Base-by-base conservation (phyloP, 1,140 invertebrate species). In the Reticulitermes speratus region DNA sequence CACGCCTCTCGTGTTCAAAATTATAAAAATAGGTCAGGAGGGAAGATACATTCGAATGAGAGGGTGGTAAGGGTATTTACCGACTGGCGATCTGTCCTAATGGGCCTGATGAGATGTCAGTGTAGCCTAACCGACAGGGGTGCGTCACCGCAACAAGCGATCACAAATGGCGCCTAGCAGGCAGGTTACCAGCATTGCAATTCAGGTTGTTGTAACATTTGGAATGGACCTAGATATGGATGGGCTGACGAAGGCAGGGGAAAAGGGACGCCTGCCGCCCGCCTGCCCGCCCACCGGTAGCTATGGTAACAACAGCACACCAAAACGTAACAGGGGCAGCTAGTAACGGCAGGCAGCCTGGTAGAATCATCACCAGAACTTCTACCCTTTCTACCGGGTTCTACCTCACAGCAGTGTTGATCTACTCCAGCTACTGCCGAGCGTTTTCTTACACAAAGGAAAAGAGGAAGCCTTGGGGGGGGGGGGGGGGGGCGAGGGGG, bases 181-280 rank as follows among this genome's bases (percentile, higher is more conserved):
- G n/a, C n/a, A 75, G 3, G 25, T n/a, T n/a, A n/a, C 14, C 30
- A 30, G 8, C n/a, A 75, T 3, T 38, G 38, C n/a, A 30, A 30
- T 75, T 75, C 65, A 75, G 65, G 25, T 75, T 75, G 65, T 75
- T 75, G 65, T 75, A 75, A 75, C 65, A 75, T 75, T 75, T 75
- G 65, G 65, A 75, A 25, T 7, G 65, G 65, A 30, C 65, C 65
- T 75, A 75, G 65, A 30, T 30, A 75, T 30, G 65, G 25, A 30
- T 9, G 65, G 65, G n/a, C 14, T 25, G 65, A 1, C 0, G n/a
- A 16, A 25, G 65, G n/a, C n/a, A 30, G 25, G n/a, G 25, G 65
- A 14, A 8, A 14, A 6, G 65, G 65, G 25, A 30, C 9, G 65
- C 25, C 0, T 30, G 65, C 14, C 55, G 55, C 25, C n/a, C 9